phyloP scores from a whole-genome alignment of 1,140 invertebrate genomes.

The Alviniconcha marisindica region DNA sequence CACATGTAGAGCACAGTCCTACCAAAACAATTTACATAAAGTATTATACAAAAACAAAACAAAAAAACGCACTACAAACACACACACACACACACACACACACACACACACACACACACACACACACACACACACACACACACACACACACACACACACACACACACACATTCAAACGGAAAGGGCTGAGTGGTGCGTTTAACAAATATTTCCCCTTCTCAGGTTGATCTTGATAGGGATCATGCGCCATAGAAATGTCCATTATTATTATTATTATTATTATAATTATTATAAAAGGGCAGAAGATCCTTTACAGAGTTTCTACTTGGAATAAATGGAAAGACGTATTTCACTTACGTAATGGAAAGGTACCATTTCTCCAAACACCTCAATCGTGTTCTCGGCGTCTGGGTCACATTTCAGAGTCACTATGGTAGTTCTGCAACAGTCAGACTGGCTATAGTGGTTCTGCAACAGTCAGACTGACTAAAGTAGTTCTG shows the following conservation, averaged over 20 bases:
- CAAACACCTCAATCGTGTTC: neutral
- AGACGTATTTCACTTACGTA: neutral
- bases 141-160: neutral
- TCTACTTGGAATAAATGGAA: no score
- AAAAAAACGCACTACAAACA: no score
- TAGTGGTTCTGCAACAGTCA: neutral
- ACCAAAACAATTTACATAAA: no score
- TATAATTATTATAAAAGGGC: no score
- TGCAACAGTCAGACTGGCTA: neutral
- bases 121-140: slow-evolving; percentile 16
- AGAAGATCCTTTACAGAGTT: no score
- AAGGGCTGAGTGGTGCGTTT: no score
- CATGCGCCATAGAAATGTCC: no score
- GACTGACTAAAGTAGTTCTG: neutral
- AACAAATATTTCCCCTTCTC: no score
- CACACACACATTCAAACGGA: neutral
- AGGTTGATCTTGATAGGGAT: no score
- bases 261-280: no score
- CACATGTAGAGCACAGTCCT: no score
- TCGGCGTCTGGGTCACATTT: neutral
- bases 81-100: neutral
- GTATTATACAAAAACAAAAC: no score
- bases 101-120: neutral
- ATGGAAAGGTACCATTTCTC: neutral
- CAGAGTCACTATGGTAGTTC: neutral